Evolutionary conservation across 2,888 invertebrate species (phyloP).

Genomic region (Pseudococcus longispinus): DNA sequence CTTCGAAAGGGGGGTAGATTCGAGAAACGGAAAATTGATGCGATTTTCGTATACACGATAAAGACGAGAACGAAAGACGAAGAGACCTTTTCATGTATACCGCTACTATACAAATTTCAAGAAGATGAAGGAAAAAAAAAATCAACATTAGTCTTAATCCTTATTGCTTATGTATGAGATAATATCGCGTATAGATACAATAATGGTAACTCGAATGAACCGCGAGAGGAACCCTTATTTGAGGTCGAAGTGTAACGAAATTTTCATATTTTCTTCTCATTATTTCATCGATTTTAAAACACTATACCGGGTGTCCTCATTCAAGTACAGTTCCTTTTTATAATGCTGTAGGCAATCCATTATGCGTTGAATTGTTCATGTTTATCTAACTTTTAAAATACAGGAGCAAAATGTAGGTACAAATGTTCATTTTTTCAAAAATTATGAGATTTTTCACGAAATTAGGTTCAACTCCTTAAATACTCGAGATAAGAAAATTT

Average conservation of each 20-base stretch:
- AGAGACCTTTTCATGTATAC: background rate
- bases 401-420: no score
- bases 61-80: background rate
- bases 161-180: constrained; percentile 42
- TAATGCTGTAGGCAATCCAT: no score
- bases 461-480: no score
- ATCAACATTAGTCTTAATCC: constrained; percentile 29
- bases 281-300: no score
- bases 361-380: no score
- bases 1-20: background rate
- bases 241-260: background rate
- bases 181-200: background rate
- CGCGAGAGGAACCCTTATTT: background rate
- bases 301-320: no score
- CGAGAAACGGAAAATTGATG: constrained; percentile 19
- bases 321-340: no score
- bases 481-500: no score
- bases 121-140: background rate
- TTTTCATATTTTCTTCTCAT: no score
- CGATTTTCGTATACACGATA: background rate
- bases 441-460: no score
- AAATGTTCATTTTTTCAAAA: no score
- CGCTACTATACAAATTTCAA: background rate
- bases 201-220: background rate
- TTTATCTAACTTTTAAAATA: no score